Evolutionary conservation across 2,797 vertebrate genomes (phyloP), one percentile per base, ranked within the genome.

Genomic region (Uromys caudimaculatus): DNA sequence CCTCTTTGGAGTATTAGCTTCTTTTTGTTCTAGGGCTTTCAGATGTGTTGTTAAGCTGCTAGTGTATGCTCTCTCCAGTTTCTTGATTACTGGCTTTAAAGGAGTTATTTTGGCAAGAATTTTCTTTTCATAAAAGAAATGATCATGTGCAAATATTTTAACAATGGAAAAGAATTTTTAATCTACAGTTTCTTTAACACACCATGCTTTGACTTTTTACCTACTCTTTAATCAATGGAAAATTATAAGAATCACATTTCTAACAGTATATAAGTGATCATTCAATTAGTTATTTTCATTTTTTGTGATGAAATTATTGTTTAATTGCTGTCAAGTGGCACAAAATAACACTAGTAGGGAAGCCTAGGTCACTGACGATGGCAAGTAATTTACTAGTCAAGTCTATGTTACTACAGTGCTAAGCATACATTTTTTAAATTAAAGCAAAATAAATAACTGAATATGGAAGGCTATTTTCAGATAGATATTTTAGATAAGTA

Each of bases 271-370:
- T 96, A 98, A 97, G 92, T 97, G 96, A 98, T 96, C 93, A 97
- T 96, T 97, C 97, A 98, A 98, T 98, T 98, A 98, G 96, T 96
- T 95, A 95, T 98, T 98, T 97, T 98, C 93, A 93, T 98, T 97
- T 98, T 95, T 94, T 97, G 88, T 97, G 98, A 98, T 98, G 96
- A 98, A 98, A 98, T 98, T 98, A 98, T 98, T 98, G 98, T 98
- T 98, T 98, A 98, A 98, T 98, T 98, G 98, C 97, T 98, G 98
- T 98, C 98, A 98, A 97, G 93, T 98, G 75, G 75, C 91, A 98
- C 98, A 96, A 98, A 98, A 98, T 97, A 98, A 96, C 97, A 98
- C 89, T 89, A 96, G 97, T 95, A 97, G 93, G 93, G 96, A 98
- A 98, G 97, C 96, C 95, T 97, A 97, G 96, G 97, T 96, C 96